Evolutionary conservation across 2,888 invertebrate species (phyloP).

Genomic region (Harpalus rufipes): DNA sequence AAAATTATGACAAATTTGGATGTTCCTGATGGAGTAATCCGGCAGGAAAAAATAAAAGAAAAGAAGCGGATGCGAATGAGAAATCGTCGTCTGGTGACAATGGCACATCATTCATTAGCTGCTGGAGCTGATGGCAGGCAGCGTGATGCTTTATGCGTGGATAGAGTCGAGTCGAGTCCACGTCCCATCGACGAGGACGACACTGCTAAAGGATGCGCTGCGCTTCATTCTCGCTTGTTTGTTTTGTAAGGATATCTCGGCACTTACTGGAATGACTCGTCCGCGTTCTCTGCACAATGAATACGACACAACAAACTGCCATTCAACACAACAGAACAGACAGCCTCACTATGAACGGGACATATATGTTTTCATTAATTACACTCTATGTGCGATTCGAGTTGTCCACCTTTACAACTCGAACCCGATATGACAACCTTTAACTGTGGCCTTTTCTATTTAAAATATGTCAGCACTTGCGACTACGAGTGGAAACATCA

Average conservation of each 20-base stretch:
- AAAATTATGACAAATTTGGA: neutral
- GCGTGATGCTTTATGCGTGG: constrained; percentile 54
- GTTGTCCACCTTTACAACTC: neutral
- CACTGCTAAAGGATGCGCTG: constrained; percentile 59
- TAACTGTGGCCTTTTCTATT: neutral
- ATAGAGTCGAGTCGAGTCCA: neutral
- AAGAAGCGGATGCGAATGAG: constrained; percentile 18
- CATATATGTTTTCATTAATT: constrained; percentile 56
- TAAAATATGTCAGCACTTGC: too few species aligned
- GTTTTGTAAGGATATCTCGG: constrained; percentile 72
- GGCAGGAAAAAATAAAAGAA: constrained; percentile 17
- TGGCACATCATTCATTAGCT: constrained; percentile 64
- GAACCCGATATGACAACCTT: neutral
- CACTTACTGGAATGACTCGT: constrained; percentile 75
- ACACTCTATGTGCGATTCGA: constrained; percentile 15
- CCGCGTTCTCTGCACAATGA: constrained; percentile 72
- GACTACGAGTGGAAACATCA: neutral
- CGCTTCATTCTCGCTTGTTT: constrained; percentile 70
- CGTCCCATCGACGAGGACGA: neutral
- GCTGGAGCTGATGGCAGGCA: constrained; percentile 34
- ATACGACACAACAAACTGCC: constrained; percentile 71
- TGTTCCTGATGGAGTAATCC: constrained; percentile 1
- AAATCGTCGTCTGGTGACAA: constrained; percentile 51
- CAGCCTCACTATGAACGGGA: neutral
- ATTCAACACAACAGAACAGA: constrained; percentile 68